phyloP scores from a whole-genome alignment of 2,113 vertebrate genomes.

The Hirundichthys speculiger region DNA sequence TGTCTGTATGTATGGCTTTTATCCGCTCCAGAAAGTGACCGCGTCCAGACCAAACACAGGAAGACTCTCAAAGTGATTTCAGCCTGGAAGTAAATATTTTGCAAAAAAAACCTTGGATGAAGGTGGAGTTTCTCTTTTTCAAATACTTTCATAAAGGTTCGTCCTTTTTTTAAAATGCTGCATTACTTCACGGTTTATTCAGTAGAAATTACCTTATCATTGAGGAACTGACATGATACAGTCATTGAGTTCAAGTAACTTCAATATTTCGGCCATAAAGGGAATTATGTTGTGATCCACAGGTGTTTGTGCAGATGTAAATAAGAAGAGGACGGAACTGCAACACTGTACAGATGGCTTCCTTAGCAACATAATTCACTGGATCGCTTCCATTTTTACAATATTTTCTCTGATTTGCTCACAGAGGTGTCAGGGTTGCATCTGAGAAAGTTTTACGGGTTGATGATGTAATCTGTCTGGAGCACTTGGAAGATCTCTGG shows the following conservation, averaged over 20 bases:
- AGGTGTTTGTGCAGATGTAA: slow-evolving; percentile 8
- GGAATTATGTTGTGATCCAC: slow-evolving; percentile 9
- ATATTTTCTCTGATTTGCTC: slow-evolving; percentile 12
- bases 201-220: background rate
- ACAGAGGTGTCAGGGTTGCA: slow-evolving; percentile 3
- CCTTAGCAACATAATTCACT: slow-evolving; percentile 7
- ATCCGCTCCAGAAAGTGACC: slow-evolving; percentile 45
- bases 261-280: slow-evolving; percentile 13
- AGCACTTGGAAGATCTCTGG: slow-evolving; percentile 11
- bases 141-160: slow-evolving; percentile 4
- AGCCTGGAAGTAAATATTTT: slow-evolving; percentile 57
- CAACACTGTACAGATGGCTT: background rate
- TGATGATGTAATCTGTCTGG: slow-evolving; percentile 16
- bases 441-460: slow-evolving; percentile 8
- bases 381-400: slow-evolving; percentile 27
- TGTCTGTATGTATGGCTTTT: slow-evolving; percentile 28
- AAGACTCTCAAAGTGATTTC: slow-evolving; percentile 21
- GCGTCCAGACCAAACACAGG: slow-evolving; percentile 61
- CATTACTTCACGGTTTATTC: slow-evolving; percentile 4
- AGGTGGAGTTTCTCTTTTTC: slow-evolving; percentile 30
- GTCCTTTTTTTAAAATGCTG: slow-evolving; percentile 6
- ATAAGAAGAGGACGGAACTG: slow-evolving; percentile 12
- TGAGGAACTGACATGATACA: background rate
- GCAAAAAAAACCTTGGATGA: slow-evolving; percentile 21
- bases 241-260: background rate